A percentile compares a stretch with the other conserved stretches of the same genome.
Conservation (phyloP, 2,113 vertebrate genomes). For the Oreochromis niloticus region DNA sequence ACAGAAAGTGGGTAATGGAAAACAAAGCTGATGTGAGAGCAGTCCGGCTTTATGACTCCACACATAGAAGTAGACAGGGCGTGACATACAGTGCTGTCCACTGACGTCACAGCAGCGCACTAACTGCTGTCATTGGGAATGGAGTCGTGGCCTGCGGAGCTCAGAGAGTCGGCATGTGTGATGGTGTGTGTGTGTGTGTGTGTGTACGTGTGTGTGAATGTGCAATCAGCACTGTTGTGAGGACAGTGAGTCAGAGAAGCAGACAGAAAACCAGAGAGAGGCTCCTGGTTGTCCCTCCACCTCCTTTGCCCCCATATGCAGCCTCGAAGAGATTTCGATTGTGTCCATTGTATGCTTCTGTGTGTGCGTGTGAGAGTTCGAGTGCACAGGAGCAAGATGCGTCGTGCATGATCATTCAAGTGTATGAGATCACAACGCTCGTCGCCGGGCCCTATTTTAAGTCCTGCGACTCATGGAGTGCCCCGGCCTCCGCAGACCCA, state of each 20-base stretch:
- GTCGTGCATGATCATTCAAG: neutral
- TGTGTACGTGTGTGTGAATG: neutral
- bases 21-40: conserved; percentile 31
- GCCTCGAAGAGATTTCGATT: conserved; percentile 15
- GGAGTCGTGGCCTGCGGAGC: conserved; percentile 33
- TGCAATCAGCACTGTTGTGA: conserved; percentile 17
- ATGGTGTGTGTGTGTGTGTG: neutral
- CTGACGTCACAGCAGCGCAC: conserved; percentile 53
- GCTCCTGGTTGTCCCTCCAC: neutral
- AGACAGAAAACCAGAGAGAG: conserved; percentile 12
- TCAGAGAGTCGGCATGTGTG: conserved; percentile 26
- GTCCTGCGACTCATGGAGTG: conserved; percentile 47
- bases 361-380: neutral
- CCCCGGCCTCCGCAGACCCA: conserved; percentile 47
- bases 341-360: neutral
- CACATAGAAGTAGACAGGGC: conserved; percentile 28
- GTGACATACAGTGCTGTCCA: conserved; percentile 40
- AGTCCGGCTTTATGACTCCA: conserved; percentile 11
- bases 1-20: neutral
- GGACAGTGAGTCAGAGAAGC: conserved; percentile 47
- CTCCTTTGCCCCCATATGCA: neutral
- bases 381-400: neutral
- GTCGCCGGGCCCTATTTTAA: conserved; percentile 57
- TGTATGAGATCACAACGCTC: conserved; percentile 19
- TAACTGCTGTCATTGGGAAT: conserved; percentile 43